Evolutionary conservation across 1,140 invertebrate genomes (phyloP), one percentile per base, ranked within the genome.

Genomic region (Brachionus asplanchnoidis): DNA sequence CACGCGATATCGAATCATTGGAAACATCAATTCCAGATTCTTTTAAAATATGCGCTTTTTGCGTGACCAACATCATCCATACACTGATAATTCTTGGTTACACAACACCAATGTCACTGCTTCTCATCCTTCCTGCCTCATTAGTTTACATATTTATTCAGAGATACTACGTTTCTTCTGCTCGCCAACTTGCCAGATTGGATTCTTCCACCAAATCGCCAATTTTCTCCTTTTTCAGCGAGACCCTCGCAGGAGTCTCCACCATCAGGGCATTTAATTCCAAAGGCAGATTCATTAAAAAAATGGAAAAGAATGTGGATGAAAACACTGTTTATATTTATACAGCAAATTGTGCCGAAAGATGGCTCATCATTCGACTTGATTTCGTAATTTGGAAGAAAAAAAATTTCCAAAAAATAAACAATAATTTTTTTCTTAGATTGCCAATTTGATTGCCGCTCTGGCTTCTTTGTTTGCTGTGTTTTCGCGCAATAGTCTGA

Each of bases 141-240:
- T 14, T 84, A 20, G 17, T 84, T 46, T 84, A 68, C 42, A 23
- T 75, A n/a, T 84, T 75, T 26, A 77, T 84, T 56, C 84, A 84
- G 26, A 17, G 82, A 56, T 80, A 56, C 46, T 99, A 98, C 89
- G 95, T 99, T 73, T 91, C 93, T 1, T 95, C 96, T 0, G 98
- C 97, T 1, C 90, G 97, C 23, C 97, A 99, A 88, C 88, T 99
- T 80, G 98, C 97, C 91, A 92, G 97, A 68, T 88, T 99, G 26
- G 97, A 99, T 89, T 98, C 97, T 0, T 94, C 97, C 0, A 96
- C 95, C n/a, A 92, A 96, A 70, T 98, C 96, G 11, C 97, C 97
- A 0, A 98, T 99, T 87, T 99, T 97, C 90, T 97, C 96, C 4
- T 96, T 99, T 91, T 98, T 99, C 89, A 94, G 95, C 80, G 97